Evolutionary conservation across 2,888 invertebrate genomes (phyloP), one percentile per base, ranked within the genome.

Genomic region (Bimastos eiseni): DNA sequence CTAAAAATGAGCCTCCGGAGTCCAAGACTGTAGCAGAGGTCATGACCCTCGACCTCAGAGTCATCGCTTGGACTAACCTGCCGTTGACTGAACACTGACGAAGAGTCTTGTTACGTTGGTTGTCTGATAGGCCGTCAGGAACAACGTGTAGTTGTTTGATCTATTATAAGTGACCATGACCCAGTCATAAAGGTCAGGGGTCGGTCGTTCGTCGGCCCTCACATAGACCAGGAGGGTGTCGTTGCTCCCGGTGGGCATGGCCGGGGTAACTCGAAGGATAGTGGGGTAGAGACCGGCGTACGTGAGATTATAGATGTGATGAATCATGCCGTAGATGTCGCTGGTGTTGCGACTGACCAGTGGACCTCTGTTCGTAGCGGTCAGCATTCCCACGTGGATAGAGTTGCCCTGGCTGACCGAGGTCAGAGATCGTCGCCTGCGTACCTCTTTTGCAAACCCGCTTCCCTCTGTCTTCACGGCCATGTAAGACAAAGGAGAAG

Each of bases 141-240:
- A 55, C n/a, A 89, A 19, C 38, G 37, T 41, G 21, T 38, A 89
- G 8, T 38, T 41, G 37, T 41, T 24, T n/a, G 89, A 30, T 38
- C n/a, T 17, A 38, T 41, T 41, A n/a, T 37, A 89, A 24, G 17
- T 89, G 34, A 84, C 34, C 84, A 84, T 34, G 33, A 84, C 33
- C 33, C 34, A 84, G 89, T 89, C 89, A 17, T 89, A 89, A 17
- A 33, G 44, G 13, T 34, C 36, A n/a, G 89, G 89, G 0, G 90
- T 84, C 37, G 90, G 90, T 37, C 34, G 41, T 8, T 88, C 34
- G 36, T 88, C 88, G 19, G n/a, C 44, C 49, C 86, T 41, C n/a
- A 90, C 44, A 19, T 88, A 90, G 38, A 90, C 90, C 15, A 33
- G 30, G 36, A 90, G 90, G 37, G 88, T 88, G 41, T 41, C 86